These are phyloP conservation scores for Agrotis clavis DNA, from an alignment of 2,888 invertebrate species.

Conservation along the genomic window DNA sequence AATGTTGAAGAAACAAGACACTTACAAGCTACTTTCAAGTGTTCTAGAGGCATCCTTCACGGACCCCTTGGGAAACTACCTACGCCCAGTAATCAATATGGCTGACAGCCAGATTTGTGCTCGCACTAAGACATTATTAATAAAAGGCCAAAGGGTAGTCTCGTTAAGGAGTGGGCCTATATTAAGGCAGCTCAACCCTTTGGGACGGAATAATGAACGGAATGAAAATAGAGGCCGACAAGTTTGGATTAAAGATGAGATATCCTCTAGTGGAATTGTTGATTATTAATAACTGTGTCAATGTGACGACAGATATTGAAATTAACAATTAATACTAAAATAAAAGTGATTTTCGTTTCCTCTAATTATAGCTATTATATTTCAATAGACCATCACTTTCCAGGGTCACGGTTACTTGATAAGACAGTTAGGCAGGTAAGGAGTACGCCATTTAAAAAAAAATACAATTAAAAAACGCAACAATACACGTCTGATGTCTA, in stretches of 20 bases:
- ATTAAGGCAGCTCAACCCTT: background rate
- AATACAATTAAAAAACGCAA: no score
- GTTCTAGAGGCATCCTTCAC: background rate
- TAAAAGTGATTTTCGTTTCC: no score
- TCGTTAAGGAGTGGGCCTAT: constrained; percentile 29
- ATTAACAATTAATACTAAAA: background rate
- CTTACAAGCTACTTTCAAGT: background rate
- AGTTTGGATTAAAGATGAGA: constrained; percentile 6
- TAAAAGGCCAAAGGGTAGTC: constrained; percentile 48
- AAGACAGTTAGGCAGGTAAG: no score
- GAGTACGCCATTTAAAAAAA: no score
- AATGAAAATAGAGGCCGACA: constrained; percentile 4
- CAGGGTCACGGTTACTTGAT: no score
- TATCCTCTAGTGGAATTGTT: background rate
- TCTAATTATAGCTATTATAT: no score
- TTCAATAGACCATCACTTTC: no score
- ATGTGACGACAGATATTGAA: background rate
- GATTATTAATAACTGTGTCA: background rate
- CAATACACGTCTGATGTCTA: background rate
- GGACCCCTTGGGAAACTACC: background rate
- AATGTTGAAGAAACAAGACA: no score
- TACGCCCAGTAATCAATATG: constrained; percentile 33
- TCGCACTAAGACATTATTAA: constrained; percentile 36
- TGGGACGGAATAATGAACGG: constrained; percentile 25
- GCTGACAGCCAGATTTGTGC: constrained; percentile 30